Evolutionary conservation across 2,888 invertebrate species (phyloP), one percentile per base, ranked within the genome.

Genomic region (Myopa tessellatipennis): DNA sequence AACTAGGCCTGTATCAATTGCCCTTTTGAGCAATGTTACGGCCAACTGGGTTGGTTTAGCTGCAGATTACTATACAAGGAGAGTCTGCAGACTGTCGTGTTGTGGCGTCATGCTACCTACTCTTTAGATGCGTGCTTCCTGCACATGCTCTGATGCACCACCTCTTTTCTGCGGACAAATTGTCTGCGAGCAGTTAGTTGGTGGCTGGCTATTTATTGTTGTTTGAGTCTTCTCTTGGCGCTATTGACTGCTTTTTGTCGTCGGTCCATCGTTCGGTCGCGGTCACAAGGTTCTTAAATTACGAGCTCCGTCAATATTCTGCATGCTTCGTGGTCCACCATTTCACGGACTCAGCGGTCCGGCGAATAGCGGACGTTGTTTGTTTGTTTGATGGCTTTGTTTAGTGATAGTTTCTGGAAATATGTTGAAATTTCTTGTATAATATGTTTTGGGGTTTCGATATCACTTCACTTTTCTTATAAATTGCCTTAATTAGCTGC

Each of bases 101-200:
- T 79, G 63, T 77, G 70, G 73, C 40, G 69, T 78, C 76, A 74
- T 79, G 70, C 50, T 70, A 58, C 14, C 50, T 70, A 50, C 14
- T 77, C 18, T 71, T 60, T 26, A 67, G 38, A 68, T 74, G 74
- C 45, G 58, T 69, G 65, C 60, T 50, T 36, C 68, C 70, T 78
- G 4, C 36, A 18, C 52, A 36, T 34, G 58, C 50, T 52, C 26
- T 71, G 71, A 58, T 58, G 55, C 71, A n/a, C 50, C 58, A 36
- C 50, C 14, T 6, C 45, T 52, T 63, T 40, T 45, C n/a, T 61
- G 50, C 50, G 45, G 73, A 73, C 73, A 73, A 73, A 73, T 73
- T 73, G 76, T 79, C 72, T 75, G 73, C 69, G 76, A 18, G 73
- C 77, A 69, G 74, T 65, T 58, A n/a, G 52, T 72, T 74, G 65